phyloP scores from a whole-genome alignment of 2,888 invertebrate genomes.

The Mimachlamys varia region DNA sequence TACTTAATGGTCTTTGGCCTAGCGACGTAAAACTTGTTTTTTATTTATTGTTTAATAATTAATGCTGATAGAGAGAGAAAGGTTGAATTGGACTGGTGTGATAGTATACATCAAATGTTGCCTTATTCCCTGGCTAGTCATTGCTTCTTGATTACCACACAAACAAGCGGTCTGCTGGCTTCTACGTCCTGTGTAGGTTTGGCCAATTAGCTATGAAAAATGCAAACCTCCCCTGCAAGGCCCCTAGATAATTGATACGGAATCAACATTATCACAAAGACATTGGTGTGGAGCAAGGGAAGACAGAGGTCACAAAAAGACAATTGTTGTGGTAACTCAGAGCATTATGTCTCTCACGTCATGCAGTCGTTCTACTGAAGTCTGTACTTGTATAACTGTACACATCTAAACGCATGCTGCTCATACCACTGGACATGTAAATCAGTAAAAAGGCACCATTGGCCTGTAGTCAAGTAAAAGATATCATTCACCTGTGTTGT shows the following conservation, averaged over 20 bases:
- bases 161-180: not conserved
- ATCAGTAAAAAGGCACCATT: not conserved
- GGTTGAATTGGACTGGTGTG: constrained; percentile 13
- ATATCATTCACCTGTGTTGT: not conserved
- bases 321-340: not conserved
- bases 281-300: not conserved
- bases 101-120: constrained; percentile 10
- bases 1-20: not conserved
- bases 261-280: not conserved
- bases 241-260: not conserved
- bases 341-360: not conserved
- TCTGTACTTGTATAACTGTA: not conserved
- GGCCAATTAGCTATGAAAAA: constrained; percentile 31
- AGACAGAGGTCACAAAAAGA: constrained; percentile 27
- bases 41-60: constrained; percentile 24
- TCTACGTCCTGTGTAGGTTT: constrained; percentile 9
- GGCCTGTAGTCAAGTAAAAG: not conserved
- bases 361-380: not conserved
- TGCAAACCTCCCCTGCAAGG: constrained; percentile 36
- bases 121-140: constrained; percentile 8
- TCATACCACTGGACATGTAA: not conserved
- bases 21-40: constrained; percentile 2
- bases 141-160: constrained; percentile 7
- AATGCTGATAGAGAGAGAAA: constrained; percentile 7
- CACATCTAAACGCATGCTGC: not conserved